A percentile compares a stretch with the other conserved stretches of the same genome.
These are phyloP conservation scores for Hymenopus coronatus DNA, from an alignment of 2,888 invertebrate species.

Conservation along the genomic window DNA sequence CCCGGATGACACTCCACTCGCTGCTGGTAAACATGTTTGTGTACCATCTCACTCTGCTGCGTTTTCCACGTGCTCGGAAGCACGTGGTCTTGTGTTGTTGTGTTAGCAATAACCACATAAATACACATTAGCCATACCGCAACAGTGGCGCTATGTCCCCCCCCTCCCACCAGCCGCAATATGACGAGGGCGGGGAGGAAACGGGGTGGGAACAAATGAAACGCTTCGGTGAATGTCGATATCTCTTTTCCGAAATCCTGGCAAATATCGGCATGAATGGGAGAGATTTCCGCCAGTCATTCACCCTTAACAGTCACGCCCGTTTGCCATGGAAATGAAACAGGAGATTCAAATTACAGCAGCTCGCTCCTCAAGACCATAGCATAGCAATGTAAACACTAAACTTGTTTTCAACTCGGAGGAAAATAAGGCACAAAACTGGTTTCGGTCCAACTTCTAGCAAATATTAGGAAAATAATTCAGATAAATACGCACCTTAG, in stretches of 20 bases:
- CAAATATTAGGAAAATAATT: too few relatives aligned
- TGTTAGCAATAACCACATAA: not conserved
- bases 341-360: not conserved
- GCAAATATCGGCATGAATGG: not conserved
- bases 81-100: not conserved
- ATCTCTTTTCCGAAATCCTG: not conserved
- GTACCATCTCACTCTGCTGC: not conserved
- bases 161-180: not conserved
- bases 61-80: not conserved
- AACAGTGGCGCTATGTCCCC: not conserved
- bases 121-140: not conserved
- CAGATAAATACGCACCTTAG: too few relatives aligned
- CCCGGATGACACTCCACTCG: not conserved
- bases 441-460: too few relatives aligned
- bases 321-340: not conserved
- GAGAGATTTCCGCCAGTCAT: not conserved
- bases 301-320: not conserved
- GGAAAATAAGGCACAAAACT: not conserved
- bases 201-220: not conserved
- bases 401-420: not conserved
- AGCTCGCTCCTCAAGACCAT: not conserved
- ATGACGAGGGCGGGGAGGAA: not conserved
- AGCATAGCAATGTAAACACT: not conserved
- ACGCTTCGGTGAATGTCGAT: not conserved
- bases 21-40: constrained; percentile 5